phyloP scores from a whole-genome alignment of 2,888 invertebrate species.

The Polyploca ridens region DNA sequence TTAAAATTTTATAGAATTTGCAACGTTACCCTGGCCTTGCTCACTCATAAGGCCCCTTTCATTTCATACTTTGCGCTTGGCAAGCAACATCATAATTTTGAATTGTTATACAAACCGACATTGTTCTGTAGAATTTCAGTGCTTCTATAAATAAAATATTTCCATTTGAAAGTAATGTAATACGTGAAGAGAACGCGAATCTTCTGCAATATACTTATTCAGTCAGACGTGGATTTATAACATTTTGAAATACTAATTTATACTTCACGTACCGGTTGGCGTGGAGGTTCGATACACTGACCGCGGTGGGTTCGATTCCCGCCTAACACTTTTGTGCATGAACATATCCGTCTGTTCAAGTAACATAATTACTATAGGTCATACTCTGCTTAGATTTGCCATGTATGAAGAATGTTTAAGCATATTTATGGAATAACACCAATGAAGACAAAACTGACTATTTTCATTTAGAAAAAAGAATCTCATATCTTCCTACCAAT shows the following conservation, averaged over 20 bases:
- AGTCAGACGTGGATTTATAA: not conserved
- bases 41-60: constrained; percentile 2
- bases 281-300: no score
- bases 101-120: not conserved
- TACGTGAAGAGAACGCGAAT: not conserved
- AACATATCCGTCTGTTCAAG: no score
- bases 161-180: not conserved
- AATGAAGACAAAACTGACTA: not conserved
- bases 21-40: not conserved
- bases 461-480: not conserved
- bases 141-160: not conserved
- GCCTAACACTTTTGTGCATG: no score
- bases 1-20: not conserved
- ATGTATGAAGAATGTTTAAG: no score
- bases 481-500: not conserved
- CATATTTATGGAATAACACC: not conserved
- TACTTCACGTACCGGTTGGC: not conserved
- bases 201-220: not conserved
- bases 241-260: not conserved
- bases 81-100: constrained; percentile 2
- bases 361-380: no score
- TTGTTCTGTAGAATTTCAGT: not conserved
- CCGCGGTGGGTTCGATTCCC: no score
- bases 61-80: not conserved
- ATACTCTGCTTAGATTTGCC: no score